Conservation (phyloP, 2,797 vertebrate species). For the Hippoglossus hippoglossus region DNA sequence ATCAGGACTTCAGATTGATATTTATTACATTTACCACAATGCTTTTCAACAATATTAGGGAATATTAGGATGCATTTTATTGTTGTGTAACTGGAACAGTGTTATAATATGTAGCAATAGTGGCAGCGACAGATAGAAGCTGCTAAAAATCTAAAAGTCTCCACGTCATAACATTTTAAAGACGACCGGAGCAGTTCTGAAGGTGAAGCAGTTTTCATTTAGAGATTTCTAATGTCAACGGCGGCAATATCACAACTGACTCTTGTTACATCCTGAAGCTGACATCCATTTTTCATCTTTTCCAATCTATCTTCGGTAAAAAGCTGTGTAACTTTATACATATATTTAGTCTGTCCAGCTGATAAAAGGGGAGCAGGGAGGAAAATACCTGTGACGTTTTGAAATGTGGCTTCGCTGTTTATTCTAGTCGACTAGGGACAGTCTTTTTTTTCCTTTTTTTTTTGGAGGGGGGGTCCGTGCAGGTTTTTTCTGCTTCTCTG, state of each 20-base stretch:
- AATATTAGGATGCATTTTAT: too few relatives aligned
- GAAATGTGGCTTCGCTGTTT: conserved; percentile 76
- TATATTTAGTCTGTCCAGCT: conserved; percentile 74
- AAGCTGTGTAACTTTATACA: conserved; percentile 58
- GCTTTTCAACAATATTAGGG: too few relatives aligned
- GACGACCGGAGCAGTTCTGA: neutral
- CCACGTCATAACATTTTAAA: neutral
- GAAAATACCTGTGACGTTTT: conserved; percentile 65
- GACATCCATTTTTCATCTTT: conserved; percentile 32
- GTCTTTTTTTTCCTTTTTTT: conserved; percentile 38
- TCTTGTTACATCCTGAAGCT: conserved; percentile 1
- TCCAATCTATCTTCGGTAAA: conserved; percentile 30
- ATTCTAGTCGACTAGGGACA: conserved; percentile 78
- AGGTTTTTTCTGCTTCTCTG: conserved; percentile 53
- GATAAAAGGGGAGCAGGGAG: conserved; percentile 74
- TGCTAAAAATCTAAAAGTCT: too few relatives aligned
- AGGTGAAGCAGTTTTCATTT: neutral
- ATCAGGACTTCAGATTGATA: too few relatives aligned
- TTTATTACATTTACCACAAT: too few relatives aligned
- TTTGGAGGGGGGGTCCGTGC: conserved; percentile 51
- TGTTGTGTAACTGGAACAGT: too few relatives aligned
- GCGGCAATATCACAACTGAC: neutral
- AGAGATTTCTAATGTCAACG: neutral
- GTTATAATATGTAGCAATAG: too few relatives aligned
- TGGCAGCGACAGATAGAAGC: too few relatives aligned